Conservation (phyloP, 1,140 invertebrate genomes). For the Hylaeus anthracinus region DNA sequence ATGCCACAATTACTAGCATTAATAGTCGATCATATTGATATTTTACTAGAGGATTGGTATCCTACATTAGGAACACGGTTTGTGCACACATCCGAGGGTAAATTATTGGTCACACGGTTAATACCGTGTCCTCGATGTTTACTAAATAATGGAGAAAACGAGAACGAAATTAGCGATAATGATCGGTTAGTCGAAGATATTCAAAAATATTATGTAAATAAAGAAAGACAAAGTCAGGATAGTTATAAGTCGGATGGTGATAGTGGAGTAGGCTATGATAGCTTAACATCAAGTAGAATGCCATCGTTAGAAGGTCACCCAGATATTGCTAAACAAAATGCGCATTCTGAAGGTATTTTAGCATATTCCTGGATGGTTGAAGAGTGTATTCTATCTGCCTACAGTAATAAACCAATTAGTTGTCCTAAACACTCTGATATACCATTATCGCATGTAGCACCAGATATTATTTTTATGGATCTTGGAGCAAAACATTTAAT, state of each 20-base stretch:
- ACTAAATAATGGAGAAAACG: constrained; percentile 74
- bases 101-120: constrained; percentile 96
- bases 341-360: constrained; percentile 69
- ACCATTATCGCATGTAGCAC: constrained; percentile 88
- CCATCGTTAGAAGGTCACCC: constrained; percentile 91
- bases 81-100: constrained; percentile 97
- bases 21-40: constrained; percentile 98
- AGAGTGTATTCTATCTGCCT: constrained; percentile 95
- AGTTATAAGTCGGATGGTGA: constrained; percentile 89
- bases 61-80: constrained; percentile 97
- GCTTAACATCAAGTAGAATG: constrained; percentile 86
- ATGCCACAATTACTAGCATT: constrained; percentile 93
- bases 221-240: constrained; percentile 83
- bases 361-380: constrained; percentile 93
- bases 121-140: constrained; percentile 96
- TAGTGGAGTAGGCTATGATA: constrained; percentile 89
- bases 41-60: constrained; percentile 99
- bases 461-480: constrained; percentile 95
- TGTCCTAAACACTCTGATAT: constrained; percentile 90
- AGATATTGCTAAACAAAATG: constrained; percentile 70
- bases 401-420: constrained; percentile 85
- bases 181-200: constrained; percentile 72
- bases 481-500: constrained; percentile 90
- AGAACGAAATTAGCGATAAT: constrained; percentile 66
- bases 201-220: constrained; percentile 53